phyloP scores from a whole-genome alignment of 2,113 vertebrate genomes.

The Pyxicephalus adspersus region DNA sequence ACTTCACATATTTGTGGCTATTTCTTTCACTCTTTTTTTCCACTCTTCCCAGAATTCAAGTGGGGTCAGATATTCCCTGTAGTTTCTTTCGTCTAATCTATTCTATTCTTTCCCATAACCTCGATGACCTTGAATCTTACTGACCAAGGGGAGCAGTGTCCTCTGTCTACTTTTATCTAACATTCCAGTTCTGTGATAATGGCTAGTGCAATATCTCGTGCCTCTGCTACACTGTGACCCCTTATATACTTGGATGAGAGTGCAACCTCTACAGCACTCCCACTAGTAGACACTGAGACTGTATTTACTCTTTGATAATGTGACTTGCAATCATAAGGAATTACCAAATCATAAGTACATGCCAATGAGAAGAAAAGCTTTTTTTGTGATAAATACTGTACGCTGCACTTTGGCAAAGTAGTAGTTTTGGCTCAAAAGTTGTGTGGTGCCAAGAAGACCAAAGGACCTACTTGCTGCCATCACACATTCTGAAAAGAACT shows the following conservation, averaged over 20 bases:
- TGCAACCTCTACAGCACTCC: background rate
- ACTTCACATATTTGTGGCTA: conserved; percentile 54
- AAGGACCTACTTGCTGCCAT: too few species aligned
- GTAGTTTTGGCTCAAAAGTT: too few species aligned
- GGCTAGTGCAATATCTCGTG: conserved; percentile 8
- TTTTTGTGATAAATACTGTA: too few species aligned
- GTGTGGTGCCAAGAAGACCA: too few species aligned
- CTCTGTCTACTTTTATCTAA: conserved; percentile 28
- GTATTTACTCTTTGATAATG: background rate
- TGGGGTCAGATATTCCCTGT: conserved; percentile 47
- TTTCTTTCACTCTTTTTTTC: conserved; percentile 44
- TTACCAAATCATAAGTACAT: too few species aligned
- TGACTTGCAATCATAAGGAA: background rate
- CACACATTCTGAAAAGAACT: too few species aligned
- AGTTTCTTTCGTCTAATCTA: conserved; percentile 32
- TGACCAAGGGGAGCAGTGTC: conserved; percentile 37
- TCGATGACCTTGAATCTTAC: conserved; percentile 39
- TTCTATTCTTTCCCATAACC: conserved; percentile 56
- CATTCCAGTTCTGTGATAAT: conserved; percentile 11
- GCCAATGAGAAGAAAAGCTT: too few species aligned
- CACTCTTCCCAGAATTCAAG: conserved; percentile 50
- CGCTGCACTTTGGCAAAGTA: too few species aligned
- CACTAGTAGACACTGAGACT: background rate
- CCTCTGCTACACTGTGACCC: conserved; percentile 8
- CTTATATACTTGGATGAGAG: conserved; percentile 15